phyloP scores from a whole-genome alignment of 2,888 invertebrate species.

The Scaptomyza reducta region DNA sequence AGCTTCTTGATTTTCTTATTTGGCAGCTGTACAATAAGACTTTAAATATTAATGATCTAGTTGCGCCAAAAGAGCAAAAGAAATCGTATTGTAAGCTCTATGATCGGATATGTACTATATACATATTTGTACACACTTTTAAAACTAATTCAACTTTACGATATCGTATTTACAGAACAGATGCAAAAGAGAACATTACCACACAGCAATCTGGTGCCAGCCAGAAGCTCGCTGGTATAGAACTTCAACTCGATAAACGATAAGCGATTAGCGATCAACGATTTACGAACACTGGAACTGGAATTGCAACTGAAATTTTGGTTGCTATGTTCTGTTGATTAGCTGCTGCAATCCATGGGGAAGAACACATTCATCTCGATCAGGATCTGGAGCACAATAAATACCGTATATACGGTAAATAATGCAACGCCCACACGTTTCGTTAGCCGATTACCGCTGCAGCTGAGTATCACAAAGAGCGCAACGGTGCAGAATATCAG shows the following conservation, averaged over 20 bases:
- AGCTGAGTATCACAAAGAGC: slow-evolving; percentile 88
- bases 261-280: slow-evolving; percentile 3
- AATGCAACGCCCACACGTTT: slow-evolving; percentile 89
- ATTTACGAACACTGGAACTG: slow-evolving; percentile 7
- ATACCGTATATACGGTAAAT: slow-evolving; percentile 88
- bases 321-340: slow-evolving; percentile 14
- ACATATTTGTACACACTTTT: slow-evolving; percentile 3
- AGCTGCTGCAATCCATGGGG: slow-evolving; percentile 71
- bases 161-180: slow-evolving; percentile 14
- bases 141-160: slow-evolving; percentile 10
- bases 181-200: slow-evolving; percentile 1
- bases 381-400: slow-evolving; percentile 90
- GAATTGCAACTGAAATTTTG: neutral
- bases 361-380: slow-evolving; percentile 91
- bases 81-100: neutral
- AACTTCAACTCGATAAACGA: slow-evolving; percentile 19
- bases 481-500: slow-evolving; percentile 90
- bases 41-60: neutral
- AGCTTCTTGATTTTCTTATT: neutral
- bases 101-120: neutral
- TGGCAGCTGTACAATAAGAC: neutral
- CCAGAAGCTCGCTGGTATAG: slow-evolving; percentile 43
- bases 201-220: slow-evolving; percentile 48
- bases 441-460: slow-evolving; percentile 90
- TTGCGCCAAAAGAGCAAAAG: neutral